Base-by-base conservation (phyloP, 1,140 invertebrate genomes). In the Heliothis subflexa region DNA sequence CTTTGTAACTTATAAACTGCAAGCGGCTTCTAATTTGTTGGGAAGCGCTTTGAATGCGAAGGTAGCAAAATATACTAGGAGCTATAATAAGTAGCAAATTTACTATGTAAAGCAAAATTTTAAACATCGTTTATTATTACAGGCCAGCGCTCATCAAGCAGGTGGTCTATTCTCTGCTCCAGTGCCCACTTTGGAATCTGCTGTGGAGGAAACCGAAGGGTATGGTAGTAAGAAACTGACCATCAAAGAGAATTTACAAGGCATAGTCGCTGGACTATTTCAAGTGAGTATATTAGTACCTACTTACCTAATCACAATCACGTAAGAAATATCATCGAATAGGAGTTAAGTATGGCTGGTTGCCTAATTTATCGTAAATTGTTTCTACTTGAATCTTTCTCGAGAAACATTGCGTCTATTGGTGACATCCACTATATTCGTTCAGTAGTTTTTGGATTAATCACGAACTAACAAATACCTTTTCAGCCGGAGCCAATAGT, bases 401-500 rank as follows among this genome's bases (percentile, higher is more conserved):
- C n/a, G n/a, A n/a, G n/a, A n/a, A n/a, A n/a, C n/a, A n/a, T n/a
- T n/a, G n/a, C n/a, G n/a, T n/a, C n/a, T n/a, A n/a, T n/a, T n/a
- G n/a, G n/a, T n/a, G n/a, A n/a, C n/a, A n/a, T n/a, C n/a, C n/a
- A n/a, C n/a, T n/a, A n/a, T n/a, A n/a, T 25, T 25, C 21, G 21
- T 25, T 25, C 33, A 40, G 33, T 33, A 40, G 21, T 40, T 40
- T 40, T 40, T 40, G 5, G 33, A 1, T 40, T 40, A 9, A 40
- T 9, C 33, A 40, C 33, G 9, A 40, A 40, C 5, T 9, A 52
- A 68, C 14, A 1, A 10, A 66, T 66, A 72, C 78, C 45, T 54
- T 86, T 86, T 14, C 83, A 95, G 90, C 96, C 96, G 0, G 95
- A 95, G 78, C 96, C 97, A 0, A 93, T 97, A n/a, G 95, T 97